These are phyloP conservation scores for Stenodera caucasica DNA, from an alignment of 2,888 invertebrate genomes.

Conservation along the genomic window DNA sequence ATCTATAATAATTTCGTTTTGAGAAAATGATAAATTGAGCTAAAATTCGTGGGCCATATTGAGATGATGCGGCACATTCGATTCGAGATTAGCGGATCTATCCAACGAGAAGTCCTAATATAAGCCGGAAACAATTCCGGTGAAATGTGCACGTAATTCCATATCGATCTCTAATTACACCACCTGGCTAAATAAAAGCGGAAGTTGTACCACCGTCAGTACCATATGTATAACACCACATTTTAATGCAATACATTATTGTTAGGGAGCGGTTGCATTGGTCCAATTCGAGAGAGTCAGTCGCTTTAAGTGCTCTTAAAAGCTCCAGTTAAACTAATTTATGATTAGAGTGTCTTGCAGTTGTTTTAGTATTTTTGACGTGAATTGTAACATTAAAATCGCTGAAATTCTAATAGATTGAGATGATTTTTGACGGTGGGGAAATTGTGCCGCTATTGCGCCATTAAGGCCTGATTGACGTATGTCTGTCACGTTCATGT, in stretches of 20 bases:
- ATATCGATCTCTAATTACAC: constrained; percentile 36
- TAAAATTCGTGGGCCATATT: too few species aligned
- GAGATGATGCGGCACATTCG: too few species aligned
- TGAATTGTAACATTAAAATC: not conserved
- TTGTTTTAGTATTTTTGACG: constrained; percentile 6
- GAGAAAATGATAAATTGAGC: too few species aligned
- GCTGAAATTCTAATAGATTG: not conserved
- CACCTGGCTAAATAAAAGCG: constrained; percentile 31
- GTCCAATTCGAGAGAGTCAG: not conserved
- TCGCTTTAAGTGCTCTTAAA: constrained; percentile 19
- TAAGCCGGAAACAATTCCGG: not conserved
- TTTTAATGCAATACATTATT: constrained; percentile 16
- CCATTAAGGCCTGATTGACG: too few species aligned
- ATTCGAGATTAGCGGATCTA: too few species aligned
- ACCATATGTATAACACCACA: constrained; percentile 20
- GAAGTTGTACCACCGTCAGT: constrained; percentile 21
- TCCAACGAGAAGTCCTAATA: not conserved
- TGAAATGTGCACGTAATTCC: constrained; percentile 18
- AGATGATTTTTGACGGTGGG: too few species aligned
- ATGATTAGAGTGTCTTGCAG: constrained; percentile 1
- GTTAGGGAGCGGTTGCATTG: constrained; percentile 15
- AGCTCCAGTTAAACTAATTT: constrained; percentile 8
- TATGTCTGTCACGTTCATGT: constrained; percentile 28
- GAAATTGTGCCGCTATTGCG: constrained; percentile 14
- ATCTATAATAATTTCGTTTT: too few species aligned